Evolutionary conservation across 2,113 vertebrate species (phyloP), one percentile per base, ranked within the genome.

Genomic region (Syngnathus floridae): DNA sequence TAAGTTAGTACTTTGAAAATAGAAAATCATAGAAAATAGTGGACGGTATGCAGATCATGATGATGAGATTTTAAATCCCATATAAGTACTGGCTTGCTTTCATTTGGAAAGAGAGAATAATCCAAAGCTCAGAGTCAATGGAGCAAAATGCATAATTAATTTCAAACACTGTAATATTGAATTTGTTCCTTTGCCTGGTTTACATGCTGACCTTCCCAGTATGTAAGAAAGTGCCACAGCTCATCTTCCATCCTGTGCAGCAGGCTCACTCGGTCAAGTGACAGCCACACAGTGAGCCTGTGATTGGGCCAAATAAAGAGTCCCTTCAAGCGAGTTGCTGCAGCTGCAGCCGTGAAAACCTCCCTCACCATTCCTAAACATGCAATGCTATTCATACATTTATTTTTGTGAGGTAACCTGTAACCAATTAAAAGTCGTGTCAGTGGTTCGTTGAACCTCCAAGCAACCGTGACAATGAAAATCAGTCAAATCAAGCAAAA

Each of bases 291-390:
- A 85, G 78, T 79, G 82, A 74, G 84, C 67, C 82, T 82, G 84
- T 86, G 84, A 84, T 72, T 38, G 38, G 55, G 67, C 66, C 74
- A 79, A 80, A 88, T 82, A 88, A 89, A 90, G 86, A 76, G 74
- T 10, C 62, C 76, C 73, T 91, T 89, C 73, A 85, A 76, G 70
- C 72, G 72, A 68, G 67, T 56, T 54, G 69, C 71, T 74, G 71
- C 87, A 88, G 87, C 87, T 89, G 84, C 86, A 86, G 68, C 71
- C 55, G n/a, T 52, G 59, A 43, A 61, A 43, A 22, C 19, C 59
- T 43, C 40, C 16, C 38, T 26, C 38, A 21, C 66, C 38, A 36
- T 35, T 35, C 66, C 68, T 66, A 61, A 73, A 72, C 58, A 71
- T 66, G 46, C 38, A 5, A 65, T 56, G n/a, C 58, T 49, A 13